phyloP scores from a whole-genome alignment of 2,113 vertebrate species.

The Cercocebus atys region DNA sequence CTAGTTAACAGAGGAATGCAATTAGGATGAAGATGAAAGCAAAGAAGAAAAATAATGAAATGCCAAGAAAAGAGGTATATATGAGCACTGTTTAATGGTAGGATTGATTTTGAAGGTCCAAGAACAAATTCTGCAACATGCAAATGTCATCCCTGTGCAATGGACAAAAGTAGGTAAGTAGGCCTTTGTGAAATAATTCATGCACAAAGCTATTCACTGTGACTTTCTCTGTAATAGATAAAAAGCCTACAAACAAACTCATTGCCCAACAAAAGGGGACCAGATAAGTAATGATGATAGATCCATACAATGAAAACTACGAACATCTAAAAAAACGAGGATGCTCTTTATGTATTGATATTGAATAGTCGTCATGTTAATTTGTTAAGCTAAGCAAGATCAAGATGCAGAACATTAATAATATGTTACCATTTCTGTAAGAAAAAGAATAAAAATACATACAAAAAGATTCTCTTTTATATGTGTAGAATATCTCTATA shows the following conservation, averaged over 20 bases:
- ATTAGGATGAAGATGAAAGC: background rate
- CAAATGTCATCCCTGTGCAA: background rate
- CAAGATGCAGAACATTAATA: background rate
- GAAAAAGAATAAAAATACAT: background rate
- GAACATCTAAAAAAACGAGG: background rate
- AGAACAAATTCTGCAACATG: background rate
- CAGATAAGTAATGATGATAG: background rate
- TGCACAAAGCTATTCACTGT: background rate
- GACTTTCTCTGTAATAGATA: background rate
- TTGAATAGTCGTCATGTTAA: background rate
- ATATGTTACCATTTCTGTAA: background rate
- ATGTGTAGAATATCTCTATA: background rate
- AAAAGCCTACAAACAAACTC: background rate
- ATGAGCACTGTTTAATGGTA: background rate
- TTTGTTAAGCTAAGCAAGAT: background rate
- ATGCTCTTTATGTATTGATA: background rate
- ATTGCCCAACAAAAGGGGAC: background rate
- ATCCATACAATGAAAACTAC: background rate
- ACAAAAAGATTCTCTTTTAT: background rate
- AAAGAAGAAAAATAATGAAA: background rate
- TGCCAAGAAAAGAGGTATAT: background rate
- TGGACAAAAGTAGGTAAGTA: background rate
- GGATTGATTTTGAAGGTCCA: background rate
- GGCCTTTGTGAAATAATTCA: background rate
- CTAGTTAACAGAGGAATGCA: background rate